These are phyloP conservation scores for Clinocottus analis DNA, from an alignment of 2,113 vertebrate genomes.

Conservation along the genomic window DNA sequence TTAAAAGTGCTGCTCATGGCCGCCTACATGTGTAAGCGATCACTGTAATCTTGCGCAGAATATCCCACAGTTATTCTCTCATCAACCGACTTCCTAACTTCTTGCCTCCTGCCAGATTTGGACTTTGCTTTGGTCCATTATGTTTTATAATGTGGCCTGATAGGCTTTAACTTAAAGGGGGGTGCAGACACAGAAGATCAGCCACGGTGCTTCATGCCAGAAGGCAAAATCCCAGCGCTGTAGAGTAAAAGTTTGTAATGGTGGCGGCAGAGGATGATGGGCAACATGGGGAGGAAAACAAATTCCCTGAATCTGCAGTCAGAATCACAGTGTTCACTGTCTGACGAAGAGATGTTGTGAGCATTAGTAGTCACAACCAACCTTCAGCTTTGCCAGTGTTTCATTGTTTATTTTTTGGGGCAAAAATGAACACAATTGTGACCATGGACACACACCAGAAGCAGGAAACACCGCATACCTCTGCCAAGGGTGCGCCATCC, in stretches of 20 bases:
- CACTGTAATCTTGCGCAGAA: slow-evolving; percentile 43
- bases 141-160: slow-evolving; percentile 17
- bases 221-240: background rate
- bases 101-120: background rate
- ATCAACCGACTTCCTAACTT: slow-evolving; percentile 11
- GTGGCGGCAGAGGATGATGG: background rate
- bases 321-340: background rate
- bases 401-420: background rate
- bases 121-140: slow-evolving; percentile 13
- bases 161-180: background rate
- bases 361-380: background rate
- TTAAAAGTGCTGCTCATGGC: slow-evolving; percentile 29
- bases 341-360: slow-evolving; percentile 3
- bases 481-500: slow-evolving; percentile 1
- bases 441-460: slow-evolving; percentile 9
- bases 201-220: background rate
- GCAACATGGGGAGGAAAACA: background rate
- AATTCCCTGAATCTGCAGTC: slow-evolving; percentile 8
- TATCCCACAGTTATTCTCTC: slow-evolving; percentile 44
- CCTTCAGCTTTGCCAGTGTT: slow-evolving; percentile 1
- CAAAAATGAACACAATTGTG: background rate
- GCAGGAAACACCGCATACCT: background rate
- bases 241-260: slow-evolving; percentile 7
- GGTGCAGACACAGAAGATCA: slow-evolving; percentile 19
- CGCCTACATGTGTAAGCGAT: slow-evolving; percentile 43